Conservation (phyloP, 2,888 invertebrate species). For the Caenorhabditis doughertyi region DNA sequence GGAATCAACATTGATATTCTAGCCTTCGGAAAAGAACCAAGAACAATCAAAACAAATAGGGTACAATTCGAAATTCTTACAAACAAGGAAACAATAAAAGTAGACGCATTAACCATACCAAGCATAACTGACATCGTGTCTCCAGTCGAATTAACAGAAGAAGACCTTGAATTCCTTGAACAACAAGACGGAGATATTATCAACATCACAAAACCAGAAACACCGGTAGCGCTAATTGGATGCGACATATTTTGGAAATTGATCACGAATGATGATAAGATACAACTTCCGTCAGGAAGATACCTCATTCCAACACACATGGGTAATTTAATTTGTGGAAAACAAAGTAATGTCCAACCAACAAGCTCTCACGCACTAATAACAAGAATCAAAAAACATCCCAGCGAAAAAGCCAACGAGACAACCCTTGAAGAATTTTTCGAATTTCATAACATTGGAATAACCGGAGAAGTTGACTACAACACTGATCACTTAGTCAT, state of each 20-base stretch:
- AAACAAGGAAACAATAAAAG: neutral
- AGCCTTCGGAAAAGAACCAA: neutral
- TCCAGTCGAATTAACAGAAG: neutral
- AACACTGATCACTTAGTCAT: constrained; percentile 3
- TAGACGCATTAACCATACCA: neutral
- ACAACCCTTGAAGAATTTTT: neutral
- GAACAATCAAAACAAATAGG: neutral
- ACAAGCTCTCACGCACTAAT: constrained; percentile 1
- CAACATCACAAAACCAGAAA: neutral
- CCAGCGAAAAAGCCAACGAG: neutral
- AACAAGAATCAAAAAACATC: neutral
- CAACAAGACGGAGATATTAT: neutral
- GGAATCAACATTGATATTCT: neutral
- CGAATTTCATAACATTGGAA: constrained; percentile 11
- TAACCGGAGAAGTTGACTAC: neutral
- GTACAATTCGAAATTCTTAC: constrained; percentile 8
- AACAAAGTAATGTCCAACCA: no score
- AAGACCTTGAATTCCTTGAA: neutral
- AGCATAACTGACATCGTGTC: neutral
- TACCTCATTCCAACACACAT: neutral
- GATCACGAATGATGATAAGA: neutral
- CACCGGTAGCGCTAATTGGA: neutral
- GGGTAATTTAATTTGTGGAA: neutral
- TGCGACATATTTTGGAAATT: constrained; percentile 12
- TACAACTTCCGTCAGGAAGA: constrained; percentile 7